A percentile compares a stretch with the other conserved stretches of the same genome.
Conservation (phyloP, 2,113 vertebrate species). For the Rostratula benghalensis region DNA sequence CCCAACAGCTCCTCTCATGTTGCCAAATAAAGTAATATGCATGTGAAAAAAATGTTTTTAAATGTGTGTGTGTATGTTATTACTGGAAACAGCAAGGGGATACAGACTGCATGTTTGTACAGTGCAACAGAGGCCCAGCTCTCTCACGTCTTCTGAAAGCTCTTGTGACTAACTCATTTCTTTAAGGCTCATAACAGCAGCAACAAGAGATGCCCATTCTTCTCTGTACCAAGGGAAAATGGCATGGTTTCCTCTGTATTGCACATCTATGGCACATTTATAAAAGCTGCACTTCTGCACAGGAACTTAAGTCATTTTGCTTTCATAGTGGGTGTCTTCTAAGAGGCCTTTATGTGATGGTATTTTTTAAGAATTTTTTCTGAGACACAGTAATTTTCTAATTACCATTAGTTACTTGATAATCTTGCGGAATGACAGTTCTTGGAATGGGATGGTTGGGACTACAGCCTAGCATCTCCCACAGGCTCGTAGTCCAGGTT, state of each 20-base stretch:
- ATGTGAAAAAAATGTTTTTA: neutral
- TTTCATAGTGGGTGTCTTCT: neutral
- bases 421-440: neutral
- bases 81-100: neutral
- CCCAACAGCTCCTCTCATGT: neutral
- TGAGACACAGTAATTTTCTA: neutral
- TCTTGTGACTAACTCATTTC: neutral
- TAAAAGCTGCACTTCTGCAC: neutral
- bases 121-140: neutral
- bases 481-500: neutral
- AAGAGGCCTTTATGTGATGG: neutral
- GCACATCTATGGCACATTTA: neutral
- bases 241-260: neutral
- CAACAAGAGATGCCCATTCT: neutral
- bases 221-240: fast-evolving
- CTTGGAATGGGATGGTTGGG: neutral
- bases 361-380: neutral
- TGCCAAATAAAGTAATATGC: neutral
- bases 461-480: neutral
- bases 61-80: neutral
- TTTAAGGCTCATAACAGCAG: neutral
- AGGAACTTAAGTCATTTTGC: neutral
- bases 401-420: neutral
- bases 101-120: neutral
- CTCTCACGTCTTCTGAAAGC: neutral